Evolutionary conservation across 2,888 invertebrate genomes (phyloP).

Genomic region (Sturmia bella): DNA sequence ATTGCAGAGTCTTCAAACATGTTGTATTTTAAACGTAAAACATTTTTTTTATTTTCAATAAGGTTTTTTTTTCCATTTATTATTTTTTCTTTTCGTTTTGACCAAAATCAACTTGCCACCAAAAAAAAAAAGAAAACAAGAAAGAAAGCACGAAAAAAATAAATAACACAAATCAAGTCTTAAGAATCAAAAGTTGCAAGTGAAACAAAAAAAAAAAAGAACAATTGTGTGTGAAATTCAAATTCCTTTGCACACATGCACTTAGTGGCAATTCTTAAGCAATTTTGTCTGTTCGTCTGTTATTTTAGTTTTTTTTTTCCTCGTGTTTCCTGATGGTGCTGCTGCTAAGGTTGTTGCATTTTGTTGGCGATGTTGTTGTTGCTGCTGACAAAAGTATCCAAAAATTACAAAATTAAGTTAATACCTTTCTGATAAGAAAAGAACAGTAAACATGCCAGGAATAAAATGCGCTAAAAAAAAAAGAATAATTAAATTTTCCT

Average conservation of each 20-base stretch:
- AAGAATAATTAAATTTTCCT: conserved; percentile 58
- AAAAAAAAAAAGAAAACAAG: conserved; percentile 37
- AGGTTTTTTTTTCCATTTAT: conserved; percentile 1
- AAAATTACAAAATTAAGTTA: conserved; percentile 71
- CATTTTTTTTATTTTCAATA: conserved; percentile 36
- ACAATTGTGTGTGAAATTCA: conserved; percentile 77
- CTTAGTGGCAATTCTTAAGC: conserved; percentile 70
- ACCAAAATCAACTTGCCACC: conserved; percentile 58
- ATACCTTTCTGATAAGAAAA: conserved; percentile 67
- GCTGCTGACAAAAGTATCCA: conserved; percentile 56
- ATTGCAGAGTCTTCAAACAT: conserved; percentile 53
- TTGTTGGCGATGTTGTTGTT: conserved; percentile 66
- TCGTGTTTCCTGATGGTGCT: conserved; percentile 43
- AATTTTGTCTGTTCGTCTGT: conserved; percentile 66
- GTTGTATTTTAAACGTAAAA: conserved; percentile 51
- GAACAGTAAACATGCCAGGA: conserved; percentile 55
- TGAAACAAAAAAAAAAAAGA: conserved; percentile 41
- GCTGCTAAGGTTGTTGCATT: conserved; percentile 55
- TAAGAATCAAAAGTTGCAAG: conserved; percentile 53
- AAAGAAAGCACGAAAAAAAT: conserved; percentile 15
- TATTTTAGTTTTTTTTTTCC: conserved; percentile 37
- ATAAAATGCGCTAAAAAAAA: conserved; percentile 6
- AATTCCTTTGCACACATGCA: conserved; percentile 77
- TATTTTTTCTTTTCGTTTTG: conserved; percentile 35
- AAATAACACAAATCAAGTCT: conserved; percentile 56